These are phyloP conservation scores for Gymnarchus niloticus DNA, from an alignment of 2,113 vertebrate genomes.

Conservation along the genomic window DNA sequence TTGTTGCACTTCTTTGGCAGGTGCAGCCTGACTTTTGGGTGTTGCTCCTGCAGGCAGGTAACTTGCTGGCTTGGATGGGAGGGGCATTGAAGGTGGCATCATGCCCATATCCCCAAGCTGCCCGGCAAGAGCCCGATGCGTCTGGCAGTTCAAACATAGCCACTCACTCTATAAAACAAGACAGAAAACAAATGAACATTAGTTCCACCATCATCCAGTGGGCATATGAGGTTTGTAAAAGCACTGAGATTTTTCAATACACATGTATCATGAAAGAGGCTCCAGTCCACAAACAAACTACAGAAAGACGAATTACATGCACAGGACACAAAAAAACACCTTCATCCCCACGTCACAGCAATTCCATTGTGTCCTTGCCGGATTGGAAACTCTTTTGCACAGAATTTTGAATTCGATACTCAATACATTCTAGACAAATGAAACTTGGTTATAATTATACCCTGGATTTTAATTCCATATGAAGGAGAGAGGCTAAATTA, in stretches of 20 bases:
- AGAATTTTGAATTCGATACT: neutral
- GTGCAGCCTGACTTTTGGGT: conserved; percentile 43
- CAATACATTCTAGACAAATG: neutral
- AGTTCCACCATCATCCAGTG: neutral
- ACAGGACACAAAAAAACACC: neutral
- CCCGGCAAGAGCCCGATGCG: conserved; percentile 83
- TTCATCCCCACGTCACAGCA: neutral
- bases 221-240: neutral
- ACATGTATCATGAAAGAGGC: neutral
- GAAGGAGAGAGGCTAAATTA: neutral
- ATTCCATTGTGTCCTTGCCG: neutral
- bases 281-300: neutral
- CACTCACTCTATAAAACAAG: conserved; percentile 82
- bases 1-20: conserved; percentile 18
- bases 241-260: neutral
- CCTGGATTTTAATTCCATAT: neutral
- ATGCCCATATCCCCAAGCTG: conserved; percentile 75
- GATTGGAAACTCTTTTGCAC: too few species aligned
- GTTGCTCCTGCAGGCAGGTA: conserved; percentile 44
- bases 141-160: conserved; percentile 96
- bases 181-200: neutral
- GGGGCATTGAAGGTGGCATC: conserved; percentile 51
- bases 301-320: neutral
- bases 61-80: conserved; percentile 55
- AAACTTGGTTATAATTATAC: neutral